These are phyloP conservation scores for Dicentrarchus labrax DNA, from an alignment of 2,113 vertebrate genomes.

Conservation along the genomic window DNA sequence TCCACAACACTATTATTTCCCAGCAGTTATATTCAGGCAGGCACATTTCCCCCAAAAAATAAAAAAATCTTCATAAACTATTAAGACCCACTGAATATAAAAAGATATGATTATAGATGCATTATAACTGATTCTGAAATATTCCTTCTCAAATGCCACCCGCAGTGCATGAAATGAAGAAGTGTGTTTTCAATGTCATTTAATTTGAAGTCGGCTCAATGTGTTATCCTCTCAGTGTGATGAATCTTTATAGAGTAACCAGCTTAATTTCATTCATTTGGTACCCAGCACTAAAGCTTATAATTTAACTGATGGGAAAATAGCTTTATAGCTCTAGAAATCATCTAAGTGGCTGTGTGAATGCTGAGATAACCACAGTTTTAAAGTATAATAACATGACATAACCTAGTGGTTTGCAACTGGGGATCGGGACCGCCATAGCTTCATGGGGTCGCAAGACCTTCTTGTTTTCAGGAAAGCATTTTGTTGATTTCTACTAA, in stretches of 20 bases:
- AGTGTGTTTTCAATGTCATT: neutral
- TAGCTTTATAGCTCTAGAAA: neutral
- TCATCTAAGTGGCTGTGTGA: neutral
- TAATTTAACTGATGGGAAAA: neutral
- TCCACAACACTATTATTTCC: slow-evolving; percentile 75
- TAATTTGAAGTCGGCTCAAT: neutral
- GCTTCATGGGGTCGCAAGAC: too few relatives aligned
- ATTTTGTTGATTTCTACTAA: too few relatives aligned
- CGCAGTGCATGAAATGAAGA: neutral
- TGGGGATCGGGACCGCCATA: too few relatives aligned
- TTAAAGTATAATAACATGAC: neutral
- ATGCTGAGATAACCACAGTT: neutral
- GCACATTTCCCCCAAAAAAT: slow-evolving; percentile 14
- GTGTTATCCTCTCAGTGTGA: neutral
- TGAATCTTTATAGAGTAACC: slow-evolving; percentile 3
- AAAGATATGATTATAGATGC: slow-evolving; percentile 27
- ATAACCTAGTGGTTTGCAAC: neutral
- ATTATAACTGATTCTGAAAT: neutral
- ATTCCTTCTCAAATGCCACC: slow-evolving; percentile 10
- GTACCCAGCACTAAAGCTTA: neutral
- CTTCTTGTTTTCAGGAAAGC: too few relatives aligned
- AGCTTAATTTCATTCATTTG: slow-evolving; percentile 9
- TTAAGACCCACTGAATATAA: slow-evolving; percentile 22
- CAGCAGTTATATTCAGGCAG: slow-evolving; percentile 55
- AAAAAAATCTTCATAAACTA: slow-evolving; percentile 28